These are phyloP conservation scores for Amblyteles armatorius DNA, from an alignment of 2,888 invertebrate species.

Conservation along the genomic window DNA sequence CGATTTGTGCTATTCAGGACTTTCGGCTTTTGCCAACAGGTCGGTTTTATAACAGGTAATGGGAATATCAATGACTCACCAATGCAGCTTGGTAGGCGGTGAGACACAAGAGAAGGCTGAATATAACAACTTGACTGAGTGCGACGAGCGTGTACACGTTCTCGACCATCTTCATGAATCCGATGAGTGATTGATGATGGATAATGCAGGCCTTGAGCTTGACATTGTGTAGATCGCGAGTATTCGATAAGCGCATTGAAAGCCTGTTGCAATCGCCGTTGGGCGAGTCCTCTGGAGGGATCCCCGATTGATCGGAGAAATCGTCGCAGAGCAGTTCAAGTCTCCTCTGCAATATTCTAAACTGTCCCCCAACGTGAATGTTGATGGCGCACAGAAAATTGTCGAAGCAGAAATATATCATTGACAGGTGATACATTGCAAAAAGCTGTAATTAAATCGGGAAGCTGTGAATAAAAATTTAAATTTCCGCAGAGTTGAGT, in stretches of 20 bases:
- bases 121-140: conserved; percentile 67
- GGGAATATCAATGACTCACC: conserved; percentile 54
- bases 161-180: conserved; percentile 60
- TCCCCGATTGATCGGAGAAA: neutral
- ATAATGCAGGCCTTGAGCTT: conserved; percentile 59
- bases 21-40: too few relatives aligned
- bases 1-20: too few relatives aligned
- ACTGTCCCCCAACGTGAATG: conserved; percentile 69
- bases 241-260: neutral
- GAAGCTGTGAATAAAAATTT: neutral
- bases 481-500: neutral
- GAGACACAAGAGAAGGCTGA: conserved; percentile 68
- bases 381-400: conserved; percentile 70
- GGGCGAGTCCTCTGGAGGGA: too few relatives aligned
- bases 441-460: conserved; percentile 37
- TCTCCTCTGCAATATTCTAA: conserved; percentile 69
- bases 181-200: conserved; percentile 64
- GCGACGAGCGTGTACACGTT: conserved; percentile 62
- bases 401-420: conserved; percentile 73
- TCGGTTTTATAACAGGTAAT: too few relatives aligned
- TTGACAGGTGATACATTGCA: conserved; percentile 55
- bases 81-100: conserved; percentile 68
- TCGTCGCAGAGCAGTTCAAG: conserved; percentile 47
- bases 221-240: neutral
- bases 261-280: neutral